Evolutionary conservation across 37 sponge, comb jelly and placozoan species (phyloP).

Genomic region (Lycopodina hypogea): DNA sequence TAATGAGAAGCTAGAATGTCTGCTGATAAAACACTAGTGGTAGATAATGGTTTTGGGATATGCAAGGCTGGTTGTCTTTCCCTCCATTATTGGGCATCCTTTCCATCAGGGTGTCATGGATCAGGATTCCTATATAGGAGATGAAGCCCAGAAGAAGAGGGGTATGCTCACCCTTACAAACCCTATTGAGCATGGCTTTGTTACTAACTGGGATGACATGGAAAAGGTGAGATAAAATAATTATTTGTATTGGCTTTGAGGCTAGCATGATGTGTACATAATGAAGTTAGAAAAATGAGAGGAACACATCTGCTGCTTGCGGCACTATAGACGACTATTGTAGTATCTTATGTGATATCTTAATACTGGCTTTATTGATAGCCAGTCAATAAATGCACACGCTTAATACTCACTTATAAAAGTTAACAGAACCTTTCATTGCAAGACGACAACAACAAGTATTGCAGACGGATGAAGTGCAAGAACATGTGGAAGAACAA

Average conservation of each 20-base stretch:
- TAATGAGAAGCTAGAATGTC: conserved; percentile 32
- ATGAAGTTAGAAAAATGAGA: neutral
- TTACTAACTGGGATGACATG: conserved; percentile 99
- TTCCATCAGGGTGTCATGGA: conserved; percentile 97
- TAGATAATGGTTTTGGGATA: conserved; percentile 98
- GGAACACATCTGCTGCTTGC: no score
- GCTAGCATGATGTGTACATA: neutral
- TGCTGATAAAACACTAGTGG: conserved; percentile 84
- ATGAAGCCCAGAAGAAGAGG: conserved; percentile 99
- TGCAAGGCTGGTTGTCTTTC: conserved; percentile 99
- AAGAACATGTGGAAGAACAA: no score
- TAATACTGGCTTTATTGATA: no score
- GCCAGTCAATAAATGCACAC: no score
- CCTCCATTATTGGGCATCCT: conserved; percentile 96
- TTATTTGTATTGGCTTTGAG: neutral
- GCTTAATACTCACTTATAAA: no score
- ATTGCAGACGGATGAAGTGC: no score
- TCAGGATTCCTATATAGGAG: conserved; percentile 99
- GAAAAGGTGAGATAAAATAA: conserved; percentile 82
- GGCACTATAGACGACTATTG: no score
- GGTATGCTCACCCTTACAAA: conserved; percentile 98
- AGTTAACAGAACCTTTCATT: no score
- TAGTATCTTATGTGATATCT: no score
- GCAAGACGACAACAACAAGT: no score
- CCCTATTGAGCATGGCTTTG: conserved; percentile 99